Conservation (phyloP, 2,113 vertebrate genomes). For the Symphodus melops region DNA sequence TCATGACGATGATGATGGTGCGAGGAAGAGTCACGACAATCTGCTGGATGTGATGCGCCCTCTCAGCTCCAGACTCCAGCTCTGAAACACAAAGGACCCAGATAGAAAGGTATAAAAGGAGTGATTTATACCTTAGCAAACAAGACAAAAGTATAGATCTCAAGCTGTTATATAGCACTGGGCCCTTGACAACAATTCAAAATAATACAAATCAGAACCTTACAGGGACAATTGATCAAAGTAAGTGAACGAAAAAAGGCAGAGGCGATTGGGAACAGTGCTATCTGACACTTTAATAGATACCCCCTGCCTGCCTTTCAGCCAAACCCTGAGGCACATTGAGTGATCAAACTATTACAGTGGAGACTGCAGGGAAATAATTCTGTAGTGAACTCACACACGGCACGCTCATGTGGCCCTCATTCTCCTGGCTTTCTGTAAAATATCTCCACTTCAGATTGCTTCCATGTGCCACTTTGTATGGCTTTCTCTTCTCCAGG, state of each 20-base stretch:
- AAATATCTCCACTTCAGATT: conserved; percentile 53
- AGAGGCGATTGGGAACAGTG: conserved; percentile 7
- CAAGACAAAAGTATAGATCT: not conserved
- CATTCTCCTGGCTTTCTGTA: conserved; percentile 51
- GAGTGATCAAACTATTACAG: conserved; percentile 55
- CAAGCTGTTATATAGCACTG: not conserved
- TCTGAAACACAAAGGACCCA: conserved; percentile 84
- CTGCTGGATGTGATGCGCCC: conserved; percentile 96
- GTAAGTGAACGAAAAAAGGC: conserved; percentile 18
- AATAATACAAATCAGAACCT: not conserved
- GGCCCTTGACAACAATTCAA: not conserved
- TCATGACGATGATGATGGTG: conserved; percentile 95
- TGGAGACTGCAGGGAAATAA: conserved; percentile 31
- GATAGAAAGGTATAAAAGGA: not conserved
- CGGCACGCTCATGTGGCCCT: conserved; percentile 26
- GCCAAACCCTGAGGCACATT: conserved; percentile 18
- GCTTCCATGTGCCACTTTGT: conserved; percentile 66
- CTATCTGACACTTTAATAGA: conserved; percentile 42
- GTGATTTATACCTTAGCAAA: not conserved
- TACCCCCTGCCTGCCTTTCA: conserved; percentile 24
- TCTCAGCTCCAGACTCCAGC: conserved; percentile 89
- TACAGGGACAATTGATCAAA: conserved; percentile 1
- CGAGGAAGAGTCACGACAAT: conserved; percentile 93
- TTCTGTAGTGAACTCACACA: conserved; percentile 48
- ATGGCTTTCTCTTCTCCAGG: conserved; percentile 28